Evolutionary conservation across 2,888 invertebrate genomes (phyloP), one percentile per base, ranked within the genome.

Genomic region (Ochropleura plecta): DNA sequence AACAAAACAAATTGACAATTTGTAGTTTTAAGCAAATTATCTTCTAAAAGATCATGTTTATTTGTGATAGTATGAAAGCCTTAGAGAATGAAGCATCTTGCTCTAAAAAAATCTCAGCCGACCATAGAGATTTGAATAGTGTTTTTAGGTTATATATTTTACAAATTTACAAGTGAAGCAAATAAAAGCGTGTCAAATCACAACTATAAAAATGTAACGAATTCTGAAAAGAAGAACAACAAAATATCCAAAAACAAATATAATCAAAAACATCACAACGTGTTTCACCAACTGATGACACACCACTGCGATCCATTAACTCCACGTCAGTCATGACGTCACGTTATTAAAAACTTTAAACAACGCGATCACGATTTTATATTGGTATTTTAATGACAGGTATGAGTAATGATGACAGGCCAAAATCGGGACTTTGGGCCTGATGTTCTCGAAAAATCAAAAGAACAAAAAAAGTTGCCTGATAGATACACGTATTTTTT

Each of bases 301-400:
- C 53, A 14, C 77, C 10, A 55, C 16, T 10, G 30, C n/a, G 49
- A 68, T 71, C 68, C 79, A 81, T 79, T 74, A 71, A 18, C 20
- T 40, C n/a, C 0, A 18, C 48, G 79, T 74, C 83, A 83, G 40
- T 60, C 49, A 55, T 79, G 60, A 73, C 53, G 53, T 68, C 68
- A 69, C 51, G 20, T 10, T 63, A 70, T 73, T 67, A 74, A 79
- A 70, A 68, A 63, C 42, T 79, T 72, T 66, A 66, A 62, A 68
- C 64, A 71, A 66, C 40, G 14, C 14, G 16, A 18, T 65, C 57
- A 59, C 65, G 76, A 74, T 72, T 76, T 85, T 62, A 63, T 66
- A 62, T 70, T 57, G 51, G 53, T 10, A 51, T 60, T 70, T 55
- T 60, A 46, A 46, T 64, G 18, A 44, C 20, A 40, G 10, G 3